Base-by-base conservation (phyloP, 1,140 invertebrate species). In the Latrodectus geometricus region DNA sequence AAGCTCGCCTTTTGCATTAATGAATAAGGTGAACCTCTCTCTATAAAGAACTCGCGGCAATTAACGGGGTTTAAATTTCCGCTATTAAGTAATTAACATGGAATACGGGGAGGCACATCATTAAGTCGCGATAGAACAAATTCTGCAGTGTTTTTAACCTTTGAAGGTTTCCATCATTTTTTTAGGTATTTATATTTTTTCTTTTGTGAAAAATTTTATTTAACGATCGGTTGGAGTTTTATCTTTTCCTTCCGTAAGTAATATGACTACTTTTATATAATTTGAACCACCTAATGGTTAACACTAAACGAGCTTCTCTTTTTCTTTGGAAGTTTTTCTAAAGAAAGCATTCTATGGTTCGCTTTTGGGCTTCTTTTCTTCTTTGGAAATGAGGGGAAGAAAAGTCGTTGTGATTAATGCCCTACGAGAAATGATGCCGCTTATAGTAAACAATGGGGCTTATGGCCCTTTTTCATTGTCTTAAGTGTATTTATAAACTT, bases 11-110 rank as follows among this genome's bases (percentile, higher is more conserved):
- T 54, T 69, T 48, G 52, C 79, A 12, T 72, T 81, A 81, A 81
- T 81, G 79, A 81, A 81, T 72, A 48, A 81, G 52, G 21, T 17
- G 61, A 49, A 12, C 54, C 17, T 61, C 52, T 4, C 15, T 20
- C 15, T 23, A 56, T 81, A 81, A 81, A 81, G 68, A 72, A 81
- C 79, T 72, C 21, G 4, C 4, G 35, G 79, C 79, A 81, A 81
- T 81, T 81, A 81, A 54, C 68, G 79, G 54, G 56, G 79, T 72
- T 81, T 81, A 81, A 81, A 81, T 81, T 81, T 81, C 79, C 79
- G 79, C 79, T 81, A 81, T 81, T 81, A 81, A 81, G 79, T 72
- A 81, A 81, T 81, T 81, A 81, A 81, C 68, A 81, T 81, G 50
- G 69, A 81, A 70, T 61, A 70, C 12, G 79, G 20, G 66, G 70